phyloP scores from a whole-genome alignment of 1,140 invertebrate genomes.

The Anoplolepis gracilipes region DNA sequence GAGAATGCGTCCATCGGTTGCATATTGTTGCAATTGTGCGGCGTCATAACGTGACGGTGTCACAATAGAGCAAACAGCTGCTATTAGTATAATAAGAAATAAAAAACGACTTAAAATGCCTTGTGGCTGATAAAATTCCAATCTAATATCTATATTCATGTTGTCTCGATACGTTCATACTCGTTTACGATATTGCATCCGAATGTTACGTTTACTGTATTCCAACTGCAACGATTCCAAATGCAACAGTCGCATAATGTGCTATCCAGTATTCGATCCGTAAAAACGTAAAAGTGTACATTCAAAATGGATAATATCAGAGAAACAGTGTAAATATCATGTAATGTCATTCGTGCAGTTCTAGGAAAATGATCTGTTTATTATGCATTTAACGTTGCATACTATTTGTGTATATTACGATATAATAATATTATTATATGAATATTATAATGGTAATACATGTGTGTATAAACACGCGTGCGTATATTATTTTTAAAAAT shows the following conservation, averaged over 20 bases:
- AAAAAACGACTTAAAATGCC: not conserved
- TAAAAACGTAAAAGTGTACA: not conserved
- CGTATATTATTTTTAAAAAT: not conserved
- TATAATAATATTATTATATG: too few relatives aligned
- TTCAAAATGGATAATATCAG: slow-evolving; percentile 31
- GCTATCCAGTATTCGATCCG: not conserved
- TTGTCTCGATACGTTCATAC: not conserved
- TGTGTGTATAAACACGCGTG: not conserved
- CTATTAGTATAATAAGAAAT: not conserved
- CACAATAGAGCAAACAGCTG: not conserved
- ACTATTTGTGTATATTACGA: not conserved
- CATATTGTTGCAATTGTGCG: too few relatives aligned
- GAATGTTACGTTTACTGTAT: not conserved
- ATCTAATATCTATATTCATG: slow-evolving; percentile 13
- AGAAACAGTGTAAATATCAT: slow-evolving; percentile 37
- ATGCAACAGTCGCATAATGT: not conserved
- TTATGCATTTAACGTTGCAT: not conserved
- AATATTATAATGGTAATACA: too few relatives aligned
- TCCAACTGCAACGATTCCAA: not conserved
- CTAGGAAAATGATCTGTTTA: slow-evolving; percentile 25
- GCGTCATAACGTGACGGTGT: too few relatives aligned
- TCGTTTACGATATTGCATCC: not conserved
- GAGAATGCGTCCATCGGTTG: slow-evolving; percentile 23
- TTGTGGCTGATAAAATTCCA: not conserved
- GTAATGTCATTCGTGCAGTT: slow-evolving; percentile 5